Evolutionary conservation across 2,888 invertebrate genomes (phyloP).

Genomic region (Drosophila melanosoma): DNA sequence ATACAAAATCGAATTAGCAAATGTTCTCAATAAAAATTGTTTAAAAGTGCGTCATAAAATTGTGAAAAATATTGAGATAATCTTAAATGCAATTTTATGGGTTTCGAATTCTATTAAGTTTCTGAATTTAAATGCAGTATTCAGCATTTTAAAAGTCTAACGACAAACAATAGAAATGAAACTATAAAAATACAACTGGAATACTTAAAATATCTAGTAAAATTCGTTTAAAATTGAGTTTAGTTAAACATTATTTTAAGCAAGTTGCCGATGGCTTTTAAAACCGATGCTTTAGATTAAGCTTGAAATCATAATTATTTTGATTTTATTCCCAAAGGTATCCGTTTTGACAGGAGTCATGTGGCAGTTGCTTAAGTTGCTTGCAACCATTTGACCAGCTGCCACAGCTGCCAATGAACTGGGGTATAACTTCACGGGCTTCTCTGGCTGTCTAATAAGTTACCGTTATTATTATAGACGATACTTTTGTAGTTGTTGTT

Average conservation of each 20-base stretch:
- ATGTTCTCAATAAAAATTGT: neutral
- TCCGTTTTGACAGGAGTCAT: neutral
- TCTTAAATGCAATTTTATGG: neutral
- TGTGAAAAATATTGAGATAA: neutral
- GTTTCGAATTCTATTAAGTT: neutral
- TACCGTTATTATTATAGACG: constrained; percentile 73
- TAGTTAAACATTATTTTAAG: neutral
- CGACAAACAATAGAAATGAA: too few species aligned
- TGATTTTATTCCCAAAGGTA: constrained; percentile 1
- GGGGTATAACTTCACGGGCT: constrained; percentile 17
- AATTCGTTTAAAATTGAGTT: neutral
- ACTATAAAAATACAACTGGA: neutral
- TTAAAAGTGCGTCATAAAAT: neutral
- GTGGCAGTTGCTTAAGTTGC: constrained; percentile 11
- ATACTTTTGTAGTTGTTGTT: neutral
- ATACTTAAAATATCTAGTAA: neutral
- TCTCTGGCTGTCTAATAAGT: constrained; percentile 66
- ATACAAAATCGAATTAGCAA: neutral
- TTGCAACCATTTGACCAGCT: constrained; percentile 56
- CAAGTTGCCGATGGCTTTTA: neutral
- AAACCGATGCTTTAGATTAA: neutral
- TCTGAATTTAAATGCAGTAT: neutral
- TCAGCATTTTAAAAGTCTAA: neutral
- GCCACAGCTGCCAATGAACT: constrained; percentile 12
- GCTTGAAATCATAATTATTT: neutral